These are phyloP conservation scores for Nycteola revayana DNA, from an alignment of 2,888 invertebrate species.

Conservation along the genomic window DNA sequence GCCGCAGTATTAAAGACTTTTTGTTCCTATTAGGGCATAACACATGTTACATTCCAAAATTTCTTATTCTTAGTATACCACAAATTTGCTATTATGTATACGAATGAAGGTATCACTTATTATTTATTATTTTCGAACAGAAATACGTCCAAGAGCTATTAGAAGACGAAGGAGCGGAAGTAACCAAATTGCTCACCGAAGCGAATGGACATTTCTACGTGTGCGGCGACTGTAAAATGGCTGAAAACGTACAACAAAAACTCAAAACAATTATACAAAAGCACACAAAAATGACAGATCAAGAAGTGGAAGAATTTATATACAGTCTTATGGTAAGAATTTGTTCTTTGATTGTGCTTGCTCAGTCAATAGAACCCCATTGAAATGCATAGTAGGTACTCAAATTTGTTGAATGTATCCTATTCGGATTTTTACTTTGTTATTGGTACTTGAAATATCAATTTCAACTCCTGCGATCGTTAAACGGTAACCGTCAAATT, in stretches of 20 bases:
- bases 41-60: too few species aligned
- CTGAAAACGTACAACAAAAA: constrained; percentile 95
- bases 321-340: constrained; percentile 89
- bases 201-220: constrained; percentile 96
- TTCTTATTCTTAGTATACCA: too few species aligned
- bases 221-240: constrained; percentile 98
- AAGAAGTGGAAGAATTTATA: constrained; percentile 91
- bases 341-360: constrained; percentile 1
- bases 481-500: too few species aligned
- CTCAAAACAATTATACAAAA: constrained; percentile 88
- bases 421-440: too few species aligned
- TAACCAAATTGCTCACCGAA: constrained; percentile 88
- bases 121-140: too few species aligned
- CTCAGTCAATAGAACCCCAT: constrained; percentile 3
- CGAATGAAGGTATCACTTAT: too few species aligned
- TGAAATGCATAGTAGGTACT: constrained; percentile 1
- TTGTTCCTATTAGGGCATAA: too few species aligned
- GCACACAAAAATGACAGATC: constrained; percentile 85
- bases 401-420: not conserved
- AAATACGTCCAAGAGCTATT: constrained; percentile 96
- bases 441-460: too few species aligned
- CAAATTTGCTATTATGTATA: too few species aligned
- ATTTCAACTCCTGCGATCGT: too few species aligned
- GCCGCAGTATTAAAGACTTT: too few species aligned
- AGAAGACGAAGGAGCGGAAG: constrained; percentile 87